phyloP scores from a whole-genome alignment of 2,113 vertebrate genomes.

The Ochotona curzoniae region DNA sequence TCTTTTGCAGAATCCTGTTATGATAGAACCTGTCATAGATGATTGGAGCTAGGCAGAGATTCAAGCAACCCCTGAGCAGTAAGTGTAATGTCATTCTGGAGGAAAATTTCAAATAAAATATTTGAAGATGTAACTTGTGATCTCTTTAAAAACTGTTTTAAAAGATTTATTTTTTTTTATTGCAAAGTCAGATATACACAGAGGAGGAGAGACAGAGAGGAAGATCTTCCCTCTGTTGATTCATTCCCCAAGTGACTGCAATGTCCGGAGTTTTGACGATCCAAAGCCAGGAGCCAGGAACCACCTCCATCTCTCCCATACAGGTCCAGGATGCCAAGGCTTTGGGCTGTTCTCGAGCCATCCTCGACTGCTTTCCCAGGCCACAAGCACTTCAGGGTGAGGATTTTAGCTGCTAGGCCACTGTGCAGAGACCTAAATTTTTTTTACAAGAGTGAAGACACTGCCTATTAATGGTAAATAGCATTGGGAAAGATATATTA shows the following conservation, averaged over 20 bases:
- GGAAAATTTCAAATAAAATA: neutral
- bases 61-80: neutral
- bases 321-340: too few relatives aligned
- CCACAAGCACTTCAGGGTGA: too few relatives aligned
- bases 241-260: neutral
- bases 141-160: neutral
- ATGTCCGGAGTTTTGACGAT: neutral
- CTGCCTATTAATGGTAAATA: neutral
- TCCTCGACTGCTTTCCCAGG: too few relatives aligned
- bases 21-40: neutral
- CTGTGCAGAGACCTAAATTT: too few relatives aligned
- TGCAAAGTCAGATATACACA: too few relatives aligned
- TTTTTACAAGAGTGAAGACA: neutral
- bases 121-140: constrained; percentile 12
- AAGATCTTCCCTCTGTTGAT: too few relatives aligned
- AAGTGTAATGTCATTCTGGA: neutral
- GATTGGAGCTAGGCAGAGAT: neutral
- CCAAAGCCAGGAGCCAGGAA: too few relatives aligned
- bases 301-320: too few relatives aligned
- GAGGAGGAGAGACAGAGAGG: too few relatives aligned
- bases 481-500: neutral
- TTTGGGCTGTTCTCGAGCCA: too few relatives aligned
- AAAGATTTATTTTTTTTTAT: neutral
- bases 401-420: too few relatives aligned
- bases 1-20: neutral